Conservation (phyloP, 2,797 vertebrate species). For the Crypturellus tataupa region DNA sequence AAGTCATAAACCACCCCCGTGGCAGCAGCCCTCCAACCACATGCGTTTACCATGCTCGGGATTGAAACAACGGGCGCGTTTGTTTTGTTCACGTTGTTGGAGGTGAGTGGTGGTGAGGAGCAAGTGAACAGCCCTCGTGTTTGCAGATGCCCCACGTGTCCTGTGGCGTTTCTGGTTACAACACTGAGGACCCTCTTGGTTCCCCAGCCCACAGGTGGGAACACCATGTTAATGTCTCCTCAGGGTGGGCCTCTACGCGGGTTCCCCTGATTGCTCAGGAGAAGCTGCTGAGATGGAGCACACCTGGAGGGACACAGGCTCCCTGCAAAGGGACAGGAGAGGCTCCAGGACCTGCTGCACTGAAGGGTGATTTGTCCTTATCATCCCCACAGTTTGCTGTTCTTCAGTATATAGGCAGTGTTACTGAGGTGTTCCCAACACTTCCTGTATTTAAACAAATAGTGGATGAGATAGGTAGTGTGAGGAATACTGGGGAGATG, state of each 20-base stretch:
- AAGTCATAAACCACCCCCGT: conserved; percentile 49
- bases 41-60: neutral
- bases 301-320: accelerated
- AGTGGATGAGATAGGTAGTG: neutral
- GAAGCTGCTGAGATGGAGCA: neutral
- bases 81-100: neutral
- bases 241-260: neutral
- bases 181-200: accelerated
- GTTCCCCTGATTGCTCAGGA: too few relatives aligned
- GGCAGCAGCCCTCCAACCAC: neutral
- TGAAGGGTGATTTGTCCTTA: neutral
- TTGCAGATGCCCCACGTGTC: neutral
- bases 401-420: neutral
- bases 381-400: neutral
- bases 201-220: neutral
- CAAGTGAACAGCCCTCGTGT: accelerated
- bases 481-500: neutral
- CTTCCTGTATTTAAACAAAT: neutral
- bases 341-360: neutral
- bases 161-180: neutral
- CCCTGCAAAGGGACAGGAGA: neutral
- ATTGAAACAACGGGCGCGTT: conserved; percentile 39
- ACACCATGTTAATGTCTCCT: accelerated
- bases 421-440: neutral
- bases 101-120: neutral